phyloP scores from a whole-genome alignment of 92 coral and sea anemone species.

The Palythoa caribaeorum region DNA sequence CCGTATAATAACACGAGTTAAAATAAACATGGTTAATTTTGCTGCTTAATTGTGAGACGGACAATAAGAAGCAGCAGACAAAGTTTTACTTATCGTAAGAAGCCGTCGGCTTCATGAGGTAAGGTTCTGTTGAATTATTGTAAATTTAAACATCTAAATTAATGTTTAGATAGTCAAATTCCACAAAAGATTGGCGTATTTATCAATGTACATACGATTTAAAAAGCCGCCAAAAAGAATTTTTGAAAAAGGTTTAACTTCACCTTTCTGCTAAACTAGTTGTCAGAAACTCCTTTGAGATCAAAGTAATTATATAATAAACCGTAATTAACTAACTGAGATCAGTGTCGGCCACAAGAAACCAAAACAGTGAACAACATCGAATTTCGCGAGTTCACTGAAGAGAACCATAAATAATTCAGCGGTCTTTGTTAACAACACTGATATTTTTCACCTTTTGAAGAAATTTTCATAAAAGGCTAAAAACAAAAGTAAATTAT shows the following conservation, averaged over 20 bases:
- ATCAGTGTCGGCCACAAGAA: background rate
- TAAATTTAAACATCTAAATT: background rate
- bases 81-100: constrained; percentile 18
- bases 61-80: constrained; percentile 11
- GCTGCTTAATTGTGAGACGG: background rate
- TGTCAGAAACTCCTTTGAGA: background rate
- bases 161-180: background rate
- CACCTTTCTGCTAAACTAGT: background rate
- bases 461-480: background rate
- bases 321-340: background rate
- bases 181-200: background rate
- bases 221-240: background rate
- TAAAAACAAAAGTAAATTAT: background rate
- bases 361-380: background rate
- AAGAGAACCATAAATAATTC: constrained; percentile 25
- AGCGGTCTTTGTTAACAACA: background rate
- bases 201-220: background rate
- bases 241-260: background rate
- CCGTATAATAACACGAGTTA: constrained; percentile 20
- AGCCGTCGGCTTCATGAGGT: constrained; percentile 44
- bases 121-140: background rate
- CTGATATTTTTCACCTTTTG: background rate
- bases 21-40: background rate
- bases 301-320: background rate
- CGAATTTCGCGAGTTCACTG: constrained; percentile 1